These are phyloP conservation scores for Druon quercuslanigerum DNA, from an alignment of 1,140 invertebrate species.

Conservation along the genomic window DNA sequence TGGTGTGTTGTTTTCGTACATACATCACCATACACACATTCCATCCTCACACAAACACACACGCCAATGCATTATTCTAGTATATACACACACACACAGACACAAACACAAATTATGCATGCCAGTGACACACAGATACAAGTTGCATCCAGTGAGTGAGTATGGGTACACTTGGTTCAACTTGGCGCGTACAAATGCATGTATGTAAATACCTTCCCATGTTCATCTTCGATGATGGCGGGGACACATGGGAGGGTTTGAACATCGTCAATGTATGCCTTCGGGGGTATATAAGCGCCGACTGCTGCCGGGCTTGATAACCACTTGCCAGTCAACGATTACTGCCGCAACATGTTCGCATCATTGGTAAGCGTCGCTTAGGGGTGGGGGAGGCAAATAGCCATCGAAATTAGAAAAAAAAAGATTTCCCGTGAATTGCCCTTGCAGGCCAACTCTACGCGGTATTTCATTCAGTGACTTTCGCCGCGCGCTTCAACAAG, in stretches of 20 bases:
- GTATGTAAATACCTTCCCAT: slow-evolving; percentile 42
- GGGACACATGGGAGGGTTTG: slow-evolving; percentile 36
- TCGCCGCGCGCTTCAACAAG: background rate
- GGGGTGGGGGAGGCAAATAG: no score
- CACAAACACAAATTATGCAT: background rate
- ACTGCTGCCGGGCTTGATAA: slow-evolving; percentile 64
- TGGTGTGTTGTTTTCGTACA: slow-evolving; percentile 59
- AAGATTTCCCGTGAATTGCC: background rate
- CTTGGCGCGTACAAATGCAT: no score
- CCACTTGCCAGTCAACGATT: slow-evolving; percentile 69
- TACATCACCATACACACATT: slow-evolving; percentile 34
- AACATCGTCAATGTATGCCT: slow-evolving; percentile 54
- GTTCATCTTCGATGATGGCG: slow-evolving; percentile 51
- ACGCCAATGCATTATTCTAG: no score
- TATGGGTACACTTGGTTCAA: slow-evolving; percentile 26
- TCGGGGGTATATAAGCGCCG: slow-evolving; percentile 67
- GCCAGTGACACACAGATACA: background rate
- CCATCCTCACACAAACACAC: background rate
- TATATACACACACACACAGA: background rate
- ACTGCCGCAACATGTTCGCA: slow-evolving; percentile 68
- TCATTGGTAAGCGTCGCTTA: slow-evolving; percentile 62
- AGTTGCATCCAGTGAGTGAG: slow-evolving; percentile 27
- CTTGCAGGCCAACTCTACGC: background rate
- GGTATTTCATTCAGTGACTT: background rate
- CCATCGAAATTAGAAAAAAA: background rate